Percentiles rank a stretch among this genome's conserved stretches.
These are phyloP conservation scores for Temnothorax nylanderi DNA, from an alignment of 1,140 invertebrate species.

Conservation along the genomic window DNA sequence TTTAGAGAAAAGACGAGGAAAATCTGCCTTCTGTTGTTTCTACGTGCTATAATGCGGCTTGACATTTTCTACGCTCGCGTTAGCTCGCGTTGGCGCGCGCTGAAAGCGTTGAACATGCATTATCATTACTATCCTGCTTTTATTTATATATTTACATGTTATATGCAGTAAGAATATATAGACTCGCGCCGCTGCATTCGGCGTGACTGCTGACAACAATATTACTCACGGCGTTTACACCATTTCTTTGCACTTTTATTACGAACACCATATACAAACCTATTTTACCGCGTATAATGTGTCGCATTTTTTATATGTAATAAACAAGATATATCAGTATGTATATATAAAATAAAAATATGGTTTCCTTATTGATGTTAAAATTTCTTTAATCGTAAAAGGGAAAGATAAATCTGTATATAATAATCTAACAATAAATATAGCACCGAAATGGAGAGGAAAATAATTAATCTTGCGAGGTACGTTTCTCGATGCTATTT, in stretches of 20 bases:
- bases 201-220: constrained; percentile 32
- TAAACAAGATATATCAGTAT: constrained; percentile 7
- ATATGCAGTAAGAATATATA: constrained; percentile 22
- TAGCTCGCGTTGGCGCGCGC: background rate
- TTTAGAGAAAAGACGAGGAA: background rate
- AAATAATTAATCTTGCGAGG: background rate
- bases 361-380: background rate
- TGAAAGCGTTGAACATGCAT: constrained; percentile 17
- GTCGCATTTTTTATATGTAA: constrained; percentile 8
- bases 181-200: background rate
- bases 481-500: background rate
- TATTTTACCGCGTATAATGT: background rate
- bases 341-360: background rate
- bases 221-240: constrained; percentile 10
- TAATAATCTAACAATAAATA: background rate
- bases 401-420: background rate
- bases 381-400: background rate
- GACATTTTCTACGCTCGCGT: constrained; percentile 25
- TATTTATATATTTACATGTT: constrained; percentile 32
- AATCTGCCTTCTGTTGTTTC: constrained; percentile 18
- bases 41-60: background rate
- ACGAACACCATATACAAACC: background rate
- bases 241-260: constrained; percentile 34
- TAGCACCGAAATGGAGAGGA: background rate
- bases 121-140: constrained; percentile 36